These are phyloP conservation scores for Harlomillsia oculata DNA, from an alignment of 1,140 invertebrate species.

Conservation along the genomic window DNA sequence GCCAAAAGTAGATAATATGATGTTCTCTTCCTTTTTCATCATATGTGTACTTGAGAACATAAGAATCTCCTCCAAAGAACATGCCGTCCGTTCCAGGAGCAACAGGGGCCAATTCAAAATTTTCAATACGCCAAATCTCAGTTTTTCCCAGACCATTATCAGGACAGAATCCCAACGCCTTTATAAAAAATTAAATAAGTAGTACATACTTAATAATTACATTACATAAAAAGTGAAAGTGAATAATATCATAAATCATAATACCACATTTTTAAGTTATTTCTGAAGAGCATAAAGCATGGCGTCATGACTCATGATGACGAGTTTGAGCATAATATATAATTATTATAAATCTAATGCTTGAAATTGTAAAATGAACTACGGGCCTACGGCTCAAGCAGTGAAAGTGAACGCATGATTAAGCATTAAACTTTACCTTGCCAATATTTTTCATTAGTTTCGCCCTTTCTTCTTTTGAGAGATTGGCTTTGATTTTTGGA, in stretches of 20 bases:
- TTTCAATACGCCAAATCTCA: conserved; percentile 47
- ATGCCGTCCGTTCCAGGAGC: conserved; percentile 50
- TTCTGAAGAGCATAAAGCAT: too few relatives aligned
- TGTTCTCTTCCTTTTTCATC: conserved; percentile 42
- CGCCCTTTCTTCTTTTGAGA: conserved; percentile 11
- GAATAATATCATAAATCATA: neutral
- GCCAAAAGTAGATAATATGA: conserved; percentile 65
- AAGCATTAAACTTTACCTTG: neutral
- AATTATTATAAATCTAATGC: too few relatives aligned
- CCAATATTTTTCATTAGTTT: conserved; percentile 34
- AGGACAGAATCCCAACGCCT: conserved; percentile 59
- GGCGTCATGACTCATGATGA: too few relatives aligned
- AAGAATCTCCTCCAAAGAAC: conserved; percentile 67
- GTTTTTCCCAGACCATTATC: conserved; percentile 54
- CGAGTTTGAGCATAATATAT: too few relatives aligned
- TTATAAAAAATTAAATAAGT: conserved; percentile 37
- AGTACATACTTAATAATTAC: conserved; percentile 38
- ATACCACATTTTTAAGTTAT: too few relatives aligned
- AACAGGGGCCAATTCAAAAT: conserved; percentile 50
- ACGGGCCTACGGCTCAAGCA: too few relatives aligned
- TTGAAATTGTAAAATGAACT: too few relatives aligned
- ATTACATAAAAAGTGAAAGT: conserved; percentile 29
- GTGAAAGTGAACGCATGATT: neutral
- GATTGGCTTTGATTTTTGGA: conserved; percentile 11
- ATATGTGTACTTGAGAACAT: conserved; percentile 64